Base-by-base conservation (phyloP, 2,797 vertebrate species). In the Oreochromis mossambicus region DNA sequence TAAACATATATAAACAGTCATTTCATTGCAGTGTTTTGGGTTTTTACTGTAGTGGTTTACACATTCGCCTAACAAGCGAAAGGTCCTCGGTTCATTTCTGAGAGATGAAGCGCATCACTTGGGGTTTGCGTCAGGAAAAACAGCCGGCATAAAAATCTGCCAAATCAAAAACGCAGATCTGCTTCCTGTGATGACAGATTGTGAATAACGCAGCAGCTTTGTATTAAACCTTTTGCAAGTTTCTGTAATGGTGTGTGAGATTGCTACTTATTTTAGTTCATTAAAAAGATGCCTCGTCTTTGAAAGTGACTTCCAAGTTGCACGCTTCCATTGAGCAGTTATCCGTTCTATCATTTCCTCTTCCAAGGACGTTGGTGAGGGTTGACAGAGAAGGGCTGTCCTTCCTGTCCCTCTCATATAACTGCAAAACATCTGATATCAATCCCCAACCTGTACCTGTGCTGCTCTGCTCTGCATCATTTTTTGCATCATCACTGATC, bases 321-420 rank as follows among this genome's bases (percentile, higher is more conserved):
- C 41, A 41, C 78, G 8, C 48, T 52, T 80, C 77, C 19, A 19
- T 0, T 8, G 54, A 61, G 73, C 36, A 2, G 61, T 21, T 3
- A 4, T 83, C 75, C 50, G 38, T 14, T 19, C 63, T 83, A 84
- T 83, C 78, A n/a, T 58, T 84, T 81, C 73, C 83, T 84, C 75
- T 19, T 50, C 51, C 83, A 87, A 92, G 89, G 91, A 81, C 89
- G 2, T 32, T 15, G 73, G 51, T 24, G 4, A 84, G 87, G 84
- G 88, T 79, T 51, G 75, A 68, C 43, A 17, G 79, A 86, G 78
- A 79, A 84, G 86, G 84, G 82, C 83, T 56, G 87, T 81, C 82
- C 90, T 91, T 91, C 87, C 91, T 86, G 87, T 90, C 86, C 89
- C 46, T 91, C 91, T 93, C 91, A 38, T 79, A 87, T 93, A 81